These are phyloP conservation scores for Vespertilio murinus DNA, from an alignment of 2,797 vertebrate species.

Conservation along the genomic window DNA sequence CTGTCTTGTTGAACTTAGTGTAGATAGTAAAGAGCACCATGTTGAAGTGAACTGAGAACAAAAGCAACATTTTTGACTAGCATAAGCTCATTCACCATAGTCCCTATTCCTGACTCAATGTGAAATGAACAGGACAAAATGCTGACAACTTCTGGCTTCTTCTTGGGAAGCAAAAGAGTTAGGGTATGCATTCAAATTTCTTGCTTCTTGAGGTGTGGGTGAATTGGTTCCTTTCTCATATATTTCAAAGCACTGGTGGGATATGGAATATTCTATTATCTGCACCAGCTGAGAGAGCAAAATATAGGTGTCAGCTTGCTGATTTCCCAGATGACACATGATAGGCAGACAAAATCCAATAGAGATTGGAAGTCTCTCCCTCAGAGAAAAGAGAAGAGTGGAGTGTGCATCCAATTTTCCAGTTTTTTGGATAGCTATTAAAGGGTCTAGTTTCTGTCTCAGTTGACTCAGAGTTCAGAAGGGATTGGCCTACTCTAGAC, in stretches of 20 bases:
- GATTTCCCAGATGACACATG: background rate
- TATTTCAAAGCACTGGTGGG: background rate
- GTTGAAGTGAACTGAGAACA: background rate
- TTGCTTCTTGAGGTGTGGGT: background rate
- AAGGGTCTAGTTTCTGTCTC: background rate
- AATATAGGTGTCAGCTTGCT: background rate
- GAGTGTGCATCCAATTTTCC: background rate
- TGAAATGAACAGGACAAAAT: background rate
- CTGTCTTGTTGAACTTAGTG: background rate
- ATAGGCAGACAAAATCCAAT: background rate
- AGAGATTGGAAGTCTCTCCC: background rate
- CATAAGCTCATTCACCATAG: background rate
- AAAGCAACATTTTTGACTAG: background rate
- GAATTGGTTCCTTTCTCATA: background rate
- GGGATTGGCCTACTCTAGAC: background rate
- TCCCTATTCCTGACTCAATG: background rate
- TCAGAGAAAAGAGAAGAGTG: background rate
- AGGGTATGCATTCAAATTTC: background rate
- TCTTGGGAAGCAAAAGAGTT: background rate
- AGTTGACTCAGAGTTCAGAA: background rate
- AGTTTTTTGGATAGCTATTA: background rate
- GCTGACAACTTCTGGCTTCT: background rate
- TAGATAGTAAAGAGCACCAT: background rate
- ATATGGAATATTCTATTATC: background rate
- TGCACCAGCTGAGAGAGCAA: background rate